These are phyloP conservation scores for Chalcosyrphus nemorum DNA, from an alignment of 2,888 invertebrate species.

Conservation along the genomic window DNA sequence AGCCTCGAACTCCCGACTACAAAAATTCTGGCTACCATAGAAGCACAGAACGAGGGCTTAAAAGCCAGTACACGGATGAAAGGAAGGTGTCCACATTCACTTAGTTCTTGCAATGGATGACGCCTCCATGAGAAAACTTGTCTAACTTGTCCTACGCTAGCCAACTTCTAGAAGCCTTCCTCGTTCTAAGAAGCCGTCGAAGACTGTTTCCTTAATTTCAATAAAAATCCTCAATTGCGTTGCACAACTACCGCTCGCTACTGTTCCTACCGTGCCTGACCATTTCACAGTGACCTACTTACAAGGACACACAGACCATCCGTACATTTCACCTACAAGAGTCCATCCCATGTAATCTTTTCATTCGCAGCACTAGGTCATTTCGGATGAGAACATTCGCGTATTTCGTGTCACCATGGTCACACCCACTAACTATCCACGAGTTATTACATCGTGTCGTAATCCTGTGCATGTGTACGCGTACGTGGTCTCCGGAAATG, in stretches of 20 bases:
- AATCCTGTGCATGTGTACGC: constrained; percentile 16
- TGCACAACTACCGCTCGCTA: not conserved
- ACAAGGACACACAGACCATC: not conserved
- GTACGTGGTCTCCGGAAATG: constrained; percentile 31
- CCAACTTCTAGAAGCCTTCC: no score
- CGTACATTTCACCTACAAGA: constrained; percentile 14
- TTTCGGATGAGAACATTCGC: constrained; percentile 42
- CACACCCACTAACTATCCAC: constrained; percentile 26
- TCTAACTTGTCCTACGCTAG: no score
- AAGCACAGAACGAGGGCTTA: no score
- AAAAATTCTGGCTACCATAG: no score
- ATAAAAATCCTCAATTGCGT: not conserved
- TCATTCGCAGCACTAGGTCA: constrained; percentile 33
- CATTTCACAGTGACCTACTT: constrained; percentile 21
- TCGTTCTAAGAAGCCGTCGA: no score
- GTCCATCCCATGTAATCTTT: constrained; percentile 34
- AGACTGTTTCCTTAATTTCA: no score
- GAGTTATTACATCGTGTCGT: constrained; percentile 59
- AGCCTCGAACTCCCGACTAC: no score
- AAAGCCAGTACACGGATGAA: no score
- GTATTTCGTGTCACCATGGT: constrained; percentile 52
- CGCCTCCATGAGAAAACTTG: no score
- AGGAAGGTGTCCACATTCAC: no score
- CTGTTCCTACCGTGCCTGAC: not conserved
- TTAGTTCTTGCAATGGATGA: no score